Conservation (phyloP, 2,888 invertebrate species). For the Drosophila borealis region DNA sequence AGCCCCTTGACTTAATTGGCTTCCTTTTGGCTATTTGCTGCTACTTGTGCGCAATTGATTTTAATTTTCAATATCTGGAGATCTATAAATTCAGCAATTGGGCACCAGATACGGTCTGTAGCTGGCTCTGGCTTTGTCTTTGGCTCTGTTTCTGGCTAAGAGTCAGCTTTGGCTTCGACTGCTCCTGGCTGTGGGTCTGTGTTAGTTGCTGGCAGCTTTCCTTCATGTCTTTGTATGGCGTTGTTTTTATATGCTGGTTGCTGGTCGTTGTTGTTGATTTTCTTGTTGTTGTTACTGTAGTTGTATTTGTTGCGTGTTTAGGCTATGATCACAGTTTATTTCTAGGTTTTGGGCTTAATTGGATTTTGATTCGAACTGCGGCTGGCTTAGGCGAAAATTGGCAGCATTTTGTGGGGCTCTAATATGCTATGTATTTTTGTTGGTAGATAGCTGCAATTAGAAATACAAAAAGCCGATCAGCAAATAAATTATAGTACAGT, state of each 20-base stretch:
- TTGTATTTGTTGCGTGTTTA: constrained; percentile 49
- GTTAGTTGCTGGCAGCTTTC: constrained; percentile 20
- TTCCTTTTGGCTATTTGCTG: background rate
- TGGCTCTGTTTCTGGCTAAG: constrained; percentile 26
- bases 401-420: constrained; percentile 69
- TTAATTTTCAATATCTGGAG: constrained; percentile 54
- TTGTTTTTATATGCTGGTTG: constrained; percentile 34
- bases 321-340: constrained; percentile 77
- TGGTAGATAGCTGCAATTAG: constrained; percentile 42
- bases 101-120: constrained; percentile 46
- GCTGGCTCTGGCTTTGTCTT: constrained; percentile 1
- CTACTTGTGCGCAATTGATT: constrained; percentile 56
- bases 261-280: constrained; percentile 46
- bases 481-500: constrained; percentile 44
- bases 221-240: constrained; percentile 41
- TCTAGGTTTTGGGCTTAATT: constrained; percentile 48
- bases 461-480: constrained; percentile 21
- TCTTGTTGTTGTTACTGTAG: constrained; percentile 5
- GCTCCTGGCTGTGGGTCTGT: constrained; percentile 13
- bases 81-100: constrained; percentile 60
- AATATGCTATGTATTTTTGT: constrained; percentile 32
- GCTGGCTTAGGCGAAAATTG: constrained; percentile 64
- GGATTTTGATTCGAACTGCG: constrained; percentile 36
- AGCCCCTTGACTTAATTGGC: constrained; percentile 13
- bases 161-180: constrained; percentile 26